Conservation (phyloP, 2,797 vertebrate genomes). For the Mareca penelope region DNA sequence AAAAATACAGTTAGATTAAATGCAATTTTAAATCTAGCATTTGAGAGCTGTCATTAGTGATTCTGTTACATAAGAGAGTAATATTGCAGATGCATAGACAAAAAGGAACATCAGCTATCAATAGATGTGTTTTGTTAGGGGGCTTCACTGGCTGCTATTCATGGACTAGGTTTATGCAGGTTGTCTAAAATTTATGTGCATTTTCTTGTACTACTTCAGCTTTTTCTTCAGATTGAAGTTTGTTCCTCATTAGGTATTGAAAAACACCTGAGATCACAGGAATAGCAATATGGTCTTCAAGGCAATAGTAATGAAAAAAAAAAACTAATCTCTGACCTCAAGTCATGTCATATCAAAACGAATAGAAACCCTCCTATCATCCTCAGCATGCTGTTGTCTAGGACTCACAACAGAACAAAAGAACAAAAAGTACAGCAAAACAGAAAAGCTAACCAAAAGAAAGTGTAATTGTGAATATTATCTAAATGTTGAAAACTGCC, state of each 20-base stretch:
- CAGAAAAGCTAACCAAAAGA: neutral
- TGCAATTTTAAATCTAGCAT: neutral
- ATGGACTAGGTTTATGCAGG: neutral
- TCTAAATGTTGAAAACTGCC: neutral
- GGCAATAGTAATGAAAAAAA: neutral
- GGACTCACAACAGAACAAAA: neutral
- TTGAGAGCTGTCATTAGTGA: neutral
- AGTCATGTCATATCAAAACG: neutral
- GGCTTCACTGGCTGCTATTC: neutral
- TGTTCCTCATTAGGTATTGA: neutral
- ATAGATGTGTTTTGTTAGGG: neutral
- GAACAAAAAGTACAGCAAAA: neutral
- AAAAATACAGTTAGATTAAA: neutral
- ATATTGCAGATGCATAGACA: neutral
- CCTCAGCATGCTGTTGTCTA: neutral
- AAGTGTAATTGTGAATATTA: neutral
- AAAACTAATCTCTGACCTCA: neutral
- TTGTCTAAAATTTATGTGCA: neutral
- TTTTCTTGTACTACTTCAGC: neutral
- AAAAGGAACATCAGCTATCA: neutral
- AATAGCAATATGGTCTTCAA: neutral
- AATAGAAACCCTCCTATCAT: neutral
- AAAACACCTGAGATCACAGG: neutral
- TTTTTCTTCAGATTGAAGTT: neutral
- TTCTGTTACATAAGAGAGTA: neutral